Percentiles rank a stretch among this genome's conserved stretches.
phyloP scores from a whole-genome alignment of 2,113 vertebrate genomes.

The Myocastor coypus region DNA sequence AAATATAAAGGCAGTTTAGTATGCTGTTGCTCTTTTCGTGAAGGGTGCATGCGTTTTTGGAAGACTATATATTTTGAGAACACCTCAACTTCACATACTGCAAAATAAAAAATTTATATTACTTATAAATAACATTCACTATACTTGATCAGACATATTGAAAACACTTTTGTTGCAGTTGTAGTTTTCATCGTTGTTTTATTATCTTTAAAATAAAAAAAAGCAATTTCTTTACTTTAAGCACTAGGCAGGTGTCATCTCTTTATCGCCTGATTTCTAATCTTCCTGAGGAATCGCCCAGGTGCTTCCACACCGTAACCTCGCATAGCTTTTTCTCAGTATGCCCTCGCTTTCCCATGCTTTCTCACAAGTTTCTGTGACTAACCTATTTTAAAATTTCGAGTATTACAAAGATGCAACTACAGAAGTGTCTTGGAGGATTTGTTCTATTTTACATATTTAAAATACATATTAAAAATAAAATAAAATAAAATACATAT shows the following conservation, averaged over 20 bases:
- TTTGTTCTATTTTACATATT: neutral
- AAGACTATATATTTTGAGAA: neutral
- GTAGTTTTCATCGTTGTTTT: too few relatives aligned
- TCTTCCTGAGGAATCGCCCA: neutral
- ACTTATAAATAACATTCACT: neutral
- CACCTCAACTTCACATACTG: neutral
- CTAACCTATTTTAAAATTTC: neutral
- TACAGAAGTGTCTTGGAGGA: neutral
- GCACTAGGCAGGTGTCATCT: neutral
- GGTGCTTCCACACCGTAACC: neutral
- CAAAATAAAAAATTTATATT: neutral
- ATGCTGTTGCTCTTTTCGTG: neutral
- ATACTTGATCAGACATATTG: neutral
- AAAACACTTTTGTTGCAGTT: neutral
- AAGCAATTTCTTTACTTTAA: neutral
- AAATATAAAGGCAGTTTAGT: too few relatives aligned
- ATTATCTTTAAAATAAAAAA: too few relatives aligned
- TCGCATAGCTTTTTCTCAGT: too few relatives aligned
- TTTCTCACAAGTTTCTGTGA: neutral
- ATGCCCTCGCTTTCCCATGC: neutral
- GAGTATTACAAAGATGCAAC: neutral
- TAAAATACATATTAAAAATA: too few relatives aligned
- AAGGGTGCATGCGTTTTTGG: neutral
- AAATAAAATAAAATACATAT: neutral
- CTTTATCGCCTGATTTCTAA: neutral